Evolutionary conservation across 2,888 invertebrate species (phyloP).

Genomic region (Hypsopygia costalis): DNA sequence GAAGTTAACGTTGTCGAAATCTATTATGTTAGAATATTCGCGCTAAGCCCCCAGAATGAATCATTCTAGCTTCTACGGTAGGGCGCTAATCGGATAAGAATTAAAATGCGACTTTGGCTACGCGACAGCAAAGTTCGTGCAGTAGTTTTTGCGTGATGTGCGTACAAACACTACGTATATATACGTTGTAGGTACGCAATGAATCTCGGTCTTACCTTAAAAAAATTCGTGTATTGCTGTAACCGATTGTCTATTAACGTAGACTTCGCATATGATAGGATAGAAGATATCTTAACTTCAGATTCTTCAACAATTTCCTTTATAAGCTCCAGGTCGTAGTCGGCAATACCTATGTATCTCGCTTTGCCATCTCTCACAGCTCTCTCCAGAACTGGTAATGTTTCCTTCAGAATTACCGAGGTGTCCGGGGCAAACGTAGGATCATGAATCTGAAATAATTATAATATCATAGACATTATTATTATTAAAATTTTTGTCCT

Average conservation of each 20-base stretch:
- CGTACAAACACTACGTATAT: no score
- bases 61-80: no score
- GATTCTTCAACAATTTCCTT: conserved; percentile 86
- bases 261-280: conserved; percentile 90
- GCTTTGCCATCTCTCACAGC: conserved; percentile 87
- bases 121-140: no score
- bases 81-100: no score
- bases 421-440: conserved; percentile 90
- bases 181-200: no score
- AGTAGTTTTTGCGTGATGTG: no score
- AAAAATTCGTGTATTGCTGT: conserved; percentile 85
- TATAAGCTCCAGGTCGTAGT: conserved; percentile 89
- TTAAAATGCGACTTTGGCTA: no score
- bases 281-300: conserved; percentile 82
- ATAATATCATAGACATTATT: no score
- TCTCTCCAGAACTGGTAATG: conserved; percentile 89
- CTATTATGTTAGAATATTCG: no score
- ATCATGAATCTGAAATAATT: conserved; percentile 89
- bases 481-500: no score
- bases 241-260: conserved; percentile 90
- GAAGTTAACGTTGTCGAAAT: no score
- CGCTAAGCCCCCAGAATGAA: no score
- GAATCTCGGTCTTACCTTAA: conserved; percentile 82
- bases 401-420: conserved; percentile 90
- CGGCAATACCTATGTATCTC: conserved; percentile 91